Evolutionary conservation across 2,113 vertebrate species (phyloP).

Genomic region (Dromiciops gliroides): DNA sequence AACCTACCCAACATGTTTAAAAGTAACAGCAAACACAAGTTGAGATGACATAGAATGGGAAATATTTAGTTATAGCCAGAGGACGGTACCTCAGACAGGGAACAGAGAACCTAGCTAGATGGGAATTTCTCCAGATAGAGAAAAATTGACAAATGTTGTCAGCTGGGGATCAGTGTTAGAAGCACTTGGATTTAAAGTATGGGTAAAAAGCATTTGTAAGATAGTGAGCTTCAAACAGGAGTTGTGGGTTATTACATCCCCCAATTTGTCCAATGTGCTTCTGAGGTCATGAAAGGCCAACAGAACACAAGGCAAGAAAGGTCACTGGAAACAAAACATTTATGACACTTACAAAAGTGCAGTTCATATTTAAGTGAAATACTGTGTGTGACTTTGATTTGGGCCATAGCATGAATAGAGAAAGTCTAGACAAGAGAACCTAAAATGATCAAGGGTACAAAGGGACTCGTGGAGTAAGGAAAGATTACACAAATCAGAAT

Average conservation of each 20-base stretch:
- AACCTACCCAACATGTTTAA: background rate
- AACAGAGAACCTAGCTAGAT: background rate
- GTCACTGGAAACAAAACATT: background rate
- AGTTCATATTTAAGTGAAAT: background rate
- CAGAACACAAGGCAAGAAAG: conserved; percentile 6
- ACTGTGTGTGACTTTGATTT: background rate
- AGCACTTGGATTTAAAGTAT: background rate
- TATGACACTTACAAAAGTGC: background rate
- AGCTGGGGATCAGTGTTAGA: background rate
- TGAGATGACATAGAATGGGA: conserved; percentile 12
- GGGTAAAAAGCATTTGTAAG: background rate
- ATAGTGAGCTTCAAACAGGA: background rate
- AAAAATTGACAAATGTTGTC: background rate
- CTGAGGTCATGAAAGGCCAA: conserved; percentile 8
- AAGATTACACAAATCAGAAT: background rate
- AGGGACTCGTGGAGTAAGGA: background rate
- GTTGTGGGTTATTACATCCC: background rate
- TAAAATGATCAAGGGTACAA: background rate
- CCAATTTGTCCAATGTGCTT: background rate
- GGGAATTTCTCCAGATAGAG: background rate
- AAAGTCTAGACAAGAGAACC: conserved; percentile 11
- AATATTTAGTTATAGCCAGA: too few species aligned
- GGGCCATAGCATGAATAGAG: background rate
- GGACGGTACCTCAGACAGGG: background rate
- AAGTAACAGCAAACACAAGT: background rate